Evolutionary conservation across 1,140 invertebrate genomes (phyloP), one percentile per base, ranked within the genome.

Genomic region (Apolygus lucorum): DNA sequence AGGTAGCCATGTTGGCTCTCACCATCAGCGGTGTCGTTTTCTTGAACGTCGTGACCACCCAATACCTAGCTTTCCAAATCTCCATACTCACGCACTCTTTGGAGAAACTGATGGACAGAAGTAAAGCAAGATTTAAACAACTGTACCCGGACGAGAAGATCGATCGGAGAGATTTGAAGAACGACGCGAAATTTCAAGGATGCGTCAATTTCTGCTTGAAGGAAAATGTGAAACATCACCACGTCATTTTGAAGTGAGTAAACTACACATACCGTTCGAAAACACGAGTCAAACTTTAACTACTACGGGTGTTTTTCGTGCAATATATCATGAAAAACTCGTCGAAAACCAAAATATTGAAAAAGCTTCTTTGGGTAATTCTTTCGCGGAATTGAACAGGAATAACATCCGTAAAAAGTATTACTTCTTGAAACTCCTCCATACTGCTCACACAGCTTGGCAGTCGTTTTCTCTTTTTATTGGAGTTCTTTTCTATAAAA

Each of bases 181-280:
- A 59, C 11, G 54, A 59, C 22, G 54, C 8, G 22, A 24, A 59
- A 22, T 59, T 14, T 21, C 54, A 59, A 24, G 22, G 4, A 24
- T 59, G 54, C 22, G 22, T 59, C 22, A 59, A 11, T 11, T 59
- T 17, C 54, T 59, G 54, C 54, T 59, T 59, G 22, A 59, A 59
- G 22, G 13, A 59, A 24, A 59, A 59, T 21, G 22, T 59, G 2
- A 13, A 59, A 22, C 54, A 59, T 24, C 54, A 59, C 22, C 54
- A 59, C 8, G 4, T 13, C 2, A 59, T 59, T 4, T 11, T 4
- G 22, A 4, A 24, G 54, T 59, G 54, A 59, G 54, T 59, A 11
- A n/a, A n/a, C n/a, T n/a, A n/a, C n/a, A n/a, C n/a, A n/a, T n/a
- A n/a, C n/a, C n/a, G n/a, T n/a, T n/a, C n/a, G n/a, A n/a, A n/a